phyloP scores from a whole-genome alignment of 2,797 vertebrate genomes.

The Bovichtus diacanthus region DNA sequence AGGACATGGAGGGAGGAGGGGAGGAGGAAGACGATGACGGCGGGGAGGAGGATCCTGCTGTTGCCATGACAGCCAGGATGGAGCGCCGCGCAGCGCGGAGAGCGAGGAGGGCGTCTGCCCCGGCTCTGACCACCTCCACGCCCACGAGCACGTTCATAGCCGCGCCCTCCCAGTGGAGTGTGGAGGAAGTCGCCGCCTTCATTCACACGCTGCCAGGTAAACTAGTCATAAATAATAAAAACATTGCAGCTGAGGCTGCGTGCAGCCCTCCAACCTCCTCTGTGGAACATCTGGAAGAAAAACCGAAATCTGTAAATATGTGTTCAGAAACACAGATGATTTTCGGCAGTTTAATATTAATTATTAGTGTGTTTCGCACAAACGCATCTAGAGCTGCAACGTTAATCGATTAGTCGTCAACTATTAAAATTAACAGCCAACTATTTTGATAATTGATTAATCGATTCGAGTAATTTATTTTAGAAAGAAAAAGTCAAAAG shows the following conservation, averaged over 20 bases:
- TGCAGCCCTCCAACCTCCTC: not conserved
- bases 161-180: conserved; percentile 92
- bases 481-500: no score
- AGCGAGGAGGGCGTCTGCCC: conserved; percentile 86
- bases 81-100: conserved; percentile 89
- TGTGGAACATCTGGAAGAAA: conserved; percentile 26
- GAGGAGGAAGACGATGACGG: conserved; percentile 53
- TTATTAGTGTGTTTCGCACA: not conserved
- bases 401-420: no score
- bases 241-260: conserved; percentile 32
- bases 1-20: conserved; percentile 48
- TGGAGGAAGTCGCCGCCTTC: conserved; percentile 95
- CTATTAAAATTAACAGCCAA: no score
- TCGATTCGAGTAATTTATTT: no score
- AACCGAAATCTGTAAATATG: not conserved
- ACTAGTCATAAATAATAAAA: no score
- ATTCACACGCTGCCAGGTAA: conserved; percentile 94
- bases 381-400: no score
- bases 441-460: no score
- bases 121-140: conserved; percentile 81
- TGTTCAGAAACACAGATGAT: not conserved
- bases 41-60: conserved; percentile 83
- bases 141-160: conserved; percentile 77
- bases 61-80: conserved; percentile 91
- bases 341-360: not conserved